Percentiles rank a stretch among this genome's conserved stretches.
phyloP scores from a whole-genome alignment of 2,888 invertebrate genomes.

The Nomada hirtipes region DNA sequence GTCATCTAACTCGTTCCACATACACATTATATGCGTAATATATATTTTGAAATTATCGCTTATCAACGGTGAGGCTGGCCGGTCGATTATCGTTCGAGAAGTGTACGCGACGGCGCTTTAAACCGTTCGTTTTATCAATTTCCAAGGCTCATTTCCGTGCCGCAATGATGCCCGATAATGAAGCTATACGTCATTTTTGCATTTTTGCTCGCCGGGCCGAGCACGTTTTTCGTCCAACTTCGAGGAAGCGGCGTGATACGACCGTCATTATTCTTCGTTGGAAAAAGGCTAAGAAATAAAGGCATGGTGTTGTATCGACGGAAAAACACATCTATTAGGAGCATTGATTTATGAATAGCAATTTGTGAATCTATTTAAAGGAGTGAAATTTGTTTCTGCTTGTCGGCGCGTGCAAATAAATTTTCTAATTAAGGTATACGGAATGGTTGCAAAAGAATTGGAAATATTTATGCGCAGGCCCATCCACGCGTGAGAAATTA shows the following conservation, averaged over 20 bases:
- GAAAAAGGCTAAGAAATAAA: not conserved
- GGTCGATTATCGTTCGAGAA: constrained; percentile 59
- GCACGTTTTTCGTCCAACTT: no score
- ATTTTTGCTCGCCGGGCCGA: constrained; percentile 11
- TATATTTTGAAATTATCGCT: constrained; percentile 56
- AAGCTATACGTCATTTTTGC: constrained; percentile 31
- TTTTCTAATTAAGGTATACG: no score
- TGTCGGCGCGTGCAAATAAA: no score
- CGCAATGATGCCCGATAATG: constrained; percentile 38
- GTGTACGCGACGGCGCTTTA: constrained; percentile 44
- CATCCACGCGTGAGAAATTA: no score
- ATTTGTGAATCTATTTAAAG: no score
- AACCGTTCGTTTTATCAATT: constrained; percentile 70
- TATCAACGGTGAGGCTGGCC: constrained; percentile 54
- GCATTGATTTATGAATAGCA: no score
- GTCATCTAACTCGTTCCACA: constrained; percentile 40
- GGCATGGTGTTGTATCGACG: not conserved
- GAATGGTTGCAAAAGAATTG: no score
- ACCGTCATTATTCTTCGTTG: not conserved
- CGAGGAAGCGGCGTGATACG: not conserved
- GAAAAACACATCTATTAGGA: not conserved
- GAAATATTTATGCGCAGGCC: no score
- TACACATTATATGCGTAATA: constrained; percentile 55
- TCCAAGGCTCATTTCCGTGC: constrained; percentile 63
- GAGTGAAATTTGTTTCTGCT: no score